Base-by-base conservation (phyloP, 1,140 invertebrate species). In the Pseudobourletiella spinata region DNA sequence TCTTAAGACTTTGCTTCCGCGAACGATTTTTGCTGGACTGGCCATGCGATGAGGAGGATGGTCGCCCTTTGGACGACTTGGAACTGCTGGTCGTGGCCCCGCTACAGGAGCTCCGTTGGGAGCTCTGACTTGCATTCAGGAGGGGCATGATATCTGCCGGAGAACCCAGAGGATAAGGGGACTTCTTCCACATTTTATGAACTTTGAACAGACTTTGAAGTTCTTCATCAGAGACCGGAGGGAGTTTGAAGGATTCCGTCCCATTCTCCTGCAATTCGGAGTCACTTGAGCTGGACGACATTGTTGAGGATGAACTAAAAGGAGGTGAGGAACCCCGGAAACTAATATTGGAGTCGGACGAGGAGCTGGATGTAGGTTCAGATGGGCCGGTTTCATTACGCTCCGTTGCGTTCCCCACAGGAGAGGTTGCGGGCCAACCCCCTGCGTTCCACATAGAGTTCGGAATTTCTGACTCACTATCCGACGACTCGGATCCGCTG, bases 1-100 rank as follows among this genome's bases (percentile, higher is more conserved):
- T 22, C 50, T 63, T 63, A 8, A 57, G 43, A 58, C 61, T 63
- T 52, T 58, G 55, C 32, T 57, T 63, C n/a, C 55, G 42, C 2
- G 56, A 58, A 29, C 56, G 44, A 18, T 39, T n/a, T 18, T 60
- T 29, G 22, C 42, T 46, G n/a, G 30, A 11, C 8, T 1, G 24
- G 0, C 16, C 16, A 42, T 26, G 24, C 25, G 18, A 1, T 22
- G 35, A 28, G 22, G 24, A 32, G 24, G 14, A 22, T 39, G 3
- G 55, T 35, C 16, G 20, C 3, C 8, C 35, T 16, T 25, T 39
- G 25, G 0, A 25, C 2, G n/a, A 30, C 51, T 50, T 63, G 29
- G 2, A 18, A 22, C 28, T 57, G 22, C 25, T 57, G 46, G 11
- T 25, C 3, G 15, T 50, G 48, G 8, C 30, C 51, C 22, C 22